Base-by-base conservation (phyloP, 2,113 vertebrate genomes). In the Ammodramus savannarum region DNA sequence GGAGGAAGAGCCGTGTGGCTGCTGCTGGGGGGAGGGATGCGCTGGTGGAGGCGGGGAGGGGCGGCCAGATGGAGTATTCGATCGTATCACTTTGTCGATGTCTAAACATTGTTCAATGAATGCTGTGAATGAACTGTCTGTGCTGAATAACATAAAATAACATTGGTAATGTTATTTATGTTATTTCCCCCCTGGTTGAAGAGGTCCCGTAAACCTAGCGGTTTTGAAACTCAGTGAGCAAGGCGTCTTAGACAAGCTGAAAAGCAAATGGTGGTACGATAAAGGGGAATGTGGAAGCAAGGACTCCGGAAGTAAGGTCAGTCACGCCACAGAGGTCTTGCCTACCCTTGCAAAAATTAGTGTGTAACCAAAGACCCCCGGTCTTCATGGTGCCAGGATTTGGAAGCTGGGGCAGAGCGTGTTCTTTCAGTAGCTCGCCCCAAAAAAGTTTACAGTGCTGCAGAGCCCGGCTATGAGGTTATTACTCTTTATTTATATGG, bases 211-310 rank as follows among this genome's bases (percentile, higher is more conserved):
- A 99, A 99, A 99, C 98, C 99, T 99, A 99, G 99, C 99, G 98
- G 99, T 99, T 99, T 99, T 99, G 99, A 99, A 99, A 98, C 99
- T 99, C 98, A 99, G 98, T 99, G 99, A 99, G 98, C 99, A 99
- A 98, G 99, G 99, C 99, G 97, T 99, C 99, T 99, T 99, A 99
- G 99, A 99, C 99, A 99, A 99, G 99, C 99, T 99, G 99, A 99
- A 99, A 99, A 99, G 90, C 99, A 99, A 99, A 99, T 99, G 99
- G 99, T 99, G 99, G 99, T 99, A 99, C 99, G 99, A 99, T 99
- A 99, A 99, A 87, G 99, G 99, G 52, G 99, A 99, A 98, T 99
- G 99, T 99, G 99, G 99, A 99, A 93, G 46, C 99, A 99, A 98
- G 97, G 99, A 99, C 99, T 99, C 99, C 98, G 99, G 98, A 99